Evolutionary conservation across 2,797 vertebrate species (phyloP).

Genomic region (Gephyroberyx darwinii): DNA sequence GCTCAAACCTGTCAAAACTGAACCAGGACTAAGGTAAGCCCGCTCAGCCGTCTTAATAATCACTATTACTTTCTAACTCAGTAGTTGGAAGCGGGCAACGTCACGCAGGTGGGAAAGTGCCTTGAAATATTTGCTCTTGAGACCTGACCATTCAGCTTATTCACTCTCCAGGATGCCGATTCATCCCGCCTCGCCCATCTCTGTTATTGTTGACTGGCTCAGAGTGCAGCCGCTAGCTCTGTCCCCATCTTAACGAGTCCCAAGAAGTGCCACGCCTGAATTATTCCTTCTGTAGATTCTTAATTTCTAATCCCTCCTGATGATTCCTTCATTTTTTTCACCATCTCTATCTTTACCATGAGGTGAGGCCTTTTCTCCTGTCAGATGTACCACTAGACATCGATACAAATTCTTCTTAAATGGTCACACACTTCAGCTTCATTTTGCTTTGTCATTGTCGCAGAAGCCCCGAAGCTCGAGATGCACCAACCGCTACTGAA

Average conservation of each 20-base stretch:
- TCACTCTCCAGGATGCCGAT: conserved; percentile 61
- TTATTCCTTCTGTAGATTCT: conserved; percentile 44
- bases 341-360: conserved; percentile 28
- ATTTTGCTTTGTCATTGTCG: conserved; percentile 10
- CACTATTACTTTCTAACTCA: conserved; percentile 21
- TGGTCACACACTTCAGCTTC: too few species aligned
- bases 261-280: conserved; percentile 69
- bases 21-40: conserved; percentile 68
- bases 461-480: conserved; percentile 44
- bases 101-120: conserved; percentile 38
- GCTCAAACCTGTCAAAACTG: conserved; percentile 75
- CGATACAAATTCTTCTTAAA: background rate
- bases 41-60: conserved; percentile 17
- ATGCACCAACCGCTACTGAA: conserved; percentile 15
- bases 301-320: conserved; percentile 53
- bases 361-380: conserved; percentile 63
- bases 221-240: conserved; percentile 64
- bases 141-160: conserved; percentile 64
- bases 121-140: conserved; percentile 14
- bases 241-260: conserved; percentile 66
- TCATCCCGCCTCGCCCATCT: conserved; percentile 48
- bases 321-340: conserved; percentile 30
- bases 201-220: conserved; percentile 71
- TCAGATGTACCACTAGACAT: background rate
- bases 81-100: conserved; percentile 21